Percentiles rank a stretch among this genome's conserved stretches.
These are phyloP conservation scores for Istiophorus platypterus DNA, from an alignment of 2,113 vertebrate genomes.

Conservation along the genomic window DNA sequence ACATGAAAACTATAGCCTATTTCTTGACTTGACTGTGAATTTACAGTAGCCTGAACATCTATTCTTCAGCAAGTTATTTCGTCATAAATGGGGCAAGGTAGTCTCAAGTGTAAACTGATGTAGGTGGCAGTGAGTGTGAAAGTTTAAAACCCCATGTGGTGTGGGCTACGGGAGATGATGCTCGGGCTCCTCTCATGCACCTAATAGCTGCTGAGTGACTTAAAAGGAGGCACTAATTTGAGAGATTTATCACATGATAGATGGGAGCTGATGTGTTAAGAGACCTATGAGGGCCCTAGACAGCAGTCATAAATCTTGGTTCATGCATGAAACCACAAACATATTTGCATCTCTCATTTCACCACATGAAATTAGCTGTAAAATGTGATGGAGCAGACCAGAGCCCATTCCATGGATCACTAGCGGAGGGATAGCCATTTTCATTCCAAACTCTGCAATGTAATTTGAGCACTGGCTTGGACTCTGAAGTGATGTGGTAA, in stretches of 20 bases:
- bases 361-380: constrained; percentile 65
- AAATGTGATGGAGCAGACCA: constrained; percentile 67
- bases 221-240: constrained; percentile 68
- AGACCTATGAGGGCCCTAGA: constrained; percentile 64
- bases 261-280: constrained; percentile 71
- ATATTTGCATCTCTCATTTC: constrained; percentile 74
- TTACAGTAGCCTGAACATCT: not conserved
- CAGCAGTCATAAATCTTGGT: constrained; percentile 76
- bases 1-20: not conserved
- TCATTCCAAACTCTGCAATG: constrained; percentile 57
- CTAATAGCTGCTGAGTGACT: constrained; percentile 70
- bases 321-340: constrained; percentile 75
- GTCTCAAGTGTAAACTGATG: constrained; percentile 33
- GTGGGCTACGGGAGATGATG: constrained; percentile 21
- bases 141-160: constrained; percentile 3
- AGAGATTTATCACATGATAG: constrained; percentile 73
- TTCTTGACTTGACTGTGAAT: not conserved
- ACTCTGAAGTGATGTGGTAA: constrained; percentile 42
- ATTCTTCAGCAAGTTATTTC: constrained; percentile 29
- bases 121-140: constrained; percentile 32
- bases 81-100: constrained; percentile 17
- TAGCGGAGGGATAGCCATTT: constrained; percentile 54
- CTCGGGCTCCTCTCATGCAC: constrained; percentile 54
- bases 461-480: constrained; percentile 48
- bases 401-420: constrained; percentile 61